Conservation (phyloP, 2,888 invertebrate genomes). For the Nemotelus pantherinus region DNA sequence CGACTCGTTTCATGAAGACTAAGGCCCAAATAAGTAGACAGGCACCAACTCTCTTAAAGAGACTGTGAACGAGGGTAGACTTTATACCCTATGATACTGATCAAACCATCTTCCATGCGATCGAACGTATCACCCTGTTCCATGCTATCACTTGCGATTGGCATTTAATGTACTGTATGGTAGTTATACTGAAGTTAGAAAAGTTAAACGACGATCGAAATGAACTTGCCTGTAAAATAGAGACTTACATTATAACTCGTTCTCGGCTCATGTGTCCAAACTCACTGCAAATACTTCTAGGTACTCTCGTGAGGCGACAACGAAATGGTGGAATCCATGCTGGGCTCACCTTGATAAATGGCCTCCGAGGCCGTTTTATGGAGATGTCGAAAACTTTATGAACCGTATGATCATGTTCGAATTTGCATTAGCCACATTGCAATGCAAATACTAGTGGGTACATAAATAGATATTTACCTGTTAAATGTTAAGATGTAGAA, state of each 20-base stretch:
- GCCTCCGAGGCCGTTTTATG: constrained; percentile 29
- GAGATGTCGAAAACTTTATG: constrained; percentile 36
- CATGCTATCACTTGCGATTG: too few relatives aligned
- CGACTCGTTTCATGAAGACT: too few relatives aligned
- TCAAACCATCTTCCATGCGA: too few relatives aligned
- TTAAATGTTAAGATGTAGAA: too few relatives aligned
- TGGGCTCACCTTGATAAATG: constrained; percentile 32
- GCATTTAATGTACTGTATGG: too few relatives aligned
- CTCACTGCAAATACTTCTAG: neutral
- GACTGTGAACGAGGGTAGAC: too few relatives aligned
- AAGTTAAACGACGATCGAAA: constrained; percentile 1
- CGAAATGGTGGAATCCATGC: constrained; percentile 24
- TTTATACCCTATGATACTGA: too few relatives aligned
- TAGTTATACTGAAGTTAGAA: neutral
- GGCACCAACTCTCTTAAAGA: too few relatives aligned
- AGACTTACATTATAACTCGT: neutral
- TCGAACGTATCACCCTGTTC: too few relatives aligned
- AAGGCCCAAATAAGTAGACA: too few relatives aligned
- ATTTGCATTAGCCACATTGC: constrained; percentile 4
- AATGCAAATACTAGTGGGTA: neutral
- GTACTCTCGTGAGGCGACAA: neutral
- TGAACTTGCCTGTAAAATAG: constrained; percentile 9
- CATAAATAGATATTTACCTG: too few relatives aligned
- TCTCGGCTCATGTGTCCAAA: neutral
- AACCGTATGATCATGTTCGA: constrained; percentile 1